Evolutionary conservation across 2,113 vertebrate genomes (phyloP).

Genomic region (Brienomyrus brachyistius): DNA sequence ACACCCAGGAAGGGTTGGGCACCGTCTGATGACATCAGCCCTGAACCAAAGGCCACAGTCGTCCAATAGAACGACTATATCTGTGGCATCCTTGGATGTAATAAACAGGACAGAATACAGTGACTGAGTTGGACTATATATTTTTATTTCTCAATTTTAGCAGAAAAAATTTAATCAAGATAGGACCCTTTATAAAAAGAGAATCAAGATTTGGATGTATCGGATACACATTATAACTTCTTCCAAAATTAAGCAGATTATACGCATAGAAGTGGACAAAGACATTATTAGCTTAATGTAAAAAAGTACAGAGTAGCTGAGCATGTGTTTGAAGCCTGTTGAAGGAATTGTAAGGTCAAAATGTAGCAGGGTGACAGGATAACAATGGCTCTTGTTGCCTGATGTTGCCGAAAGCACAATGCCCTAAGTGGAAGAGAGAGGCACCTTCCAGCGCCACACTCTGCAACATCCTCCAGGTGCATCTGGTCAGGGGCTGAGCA

Average conservation of each 20-base stretch:
- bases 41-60: neutral
- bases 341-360: neutral
- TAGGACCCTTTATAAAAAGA: neutral
- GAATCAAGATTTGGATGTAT: neutral
- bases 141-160: neutral
- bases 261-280: neutral
- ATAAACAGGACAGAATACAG: neutral
- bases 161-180: neutral
- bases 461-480: constrained; percentile 12
- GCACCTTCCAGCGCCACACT: neutral
- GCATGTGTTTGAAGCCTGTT: neutral
- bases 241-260: neutral
- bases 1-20: neutral
- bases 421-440: neutral
- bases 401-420: neutral
- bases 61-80: neutral
- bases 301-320: neutral
- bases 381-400: neutral
- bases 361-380: neutral
- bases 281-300: neutral
- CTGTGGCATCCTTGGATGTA: neutral
- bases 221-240: neutral
- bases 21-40: neutral
- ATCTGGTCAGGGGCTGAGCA: neutral
- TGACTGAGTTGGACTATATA: neutral